Percentiles rank a stretch among this genome's conserved stretches.
Conservation (phyloP, 2,888 invertebrate species). For the Elmis aenea region DNA sequence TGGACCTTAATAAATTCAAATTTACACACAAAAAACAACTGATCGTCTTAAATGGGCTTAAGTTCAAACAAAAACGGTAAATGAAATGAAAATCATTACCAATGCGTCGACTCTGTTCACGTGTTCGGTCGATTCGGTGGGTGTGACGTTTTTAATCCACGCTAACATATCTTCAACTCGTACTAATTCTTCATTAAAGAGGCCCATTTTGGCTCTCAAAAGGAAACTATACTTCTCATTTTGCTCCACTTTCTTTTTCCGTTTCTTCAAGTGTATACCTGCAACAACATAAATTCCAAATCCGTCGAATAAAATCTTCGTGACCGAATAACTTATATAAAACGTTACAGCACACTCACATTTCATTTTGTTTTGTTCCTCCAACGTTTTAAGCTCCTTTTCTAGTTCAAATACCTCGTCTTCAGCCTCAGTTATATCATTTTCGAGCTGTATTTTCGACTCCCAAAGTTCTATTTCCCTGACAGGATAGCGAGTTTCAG, state of each 20-base stretch:
- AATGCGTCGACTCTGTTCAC: conserved; percentile 9
- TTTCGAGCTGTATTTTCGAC: conserved; percentile 9
- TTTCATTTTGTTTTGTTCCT: conserved; percentile 12
- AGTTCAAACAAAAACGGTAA: not conserved
- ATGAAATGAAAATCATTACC: conserved; percentile 9
- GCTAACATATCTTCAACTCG: conserved; percentile 13
- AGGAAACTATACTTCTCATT: conserved; percentile 8
- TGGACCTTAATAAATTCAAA: too few relatives aligned
- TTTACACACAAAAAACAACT: too few relatives aligned
- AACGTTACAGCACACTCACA: too few relatives aligned
- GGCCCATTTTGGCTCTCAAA: conserved; percentile 6
- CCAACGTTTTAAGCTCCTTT: conserved; percentile 2
- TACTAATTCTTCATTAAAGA: conserved; percentile 9
- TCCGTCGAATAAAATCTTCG: too few relatives aligned
- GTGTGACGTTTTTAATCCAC: conserved; percentile 16
- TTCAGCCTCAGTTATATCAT: conserved; percentile 4
- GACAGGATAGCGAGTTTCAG: conserved; percentile 6
- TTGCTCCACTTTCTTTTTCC: conserved; percentile 9
- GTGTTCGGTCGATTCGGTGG: conserved; percentile 12
- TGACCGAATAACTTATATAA: too few relatives aligned
- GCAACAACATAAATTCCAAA: too few relatives aligned
- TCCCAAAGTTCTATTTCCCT: conserved; percentile 18
- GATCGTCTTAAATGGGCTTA: too few relatives aligned
- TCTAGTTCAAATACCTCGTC: conserved; percentile 10
- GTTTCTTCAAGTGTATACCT: conserved; percentile 7